Conservation (phyloP, 2,797 vertebrate genomes). For the Sebastes minor region DNA sequence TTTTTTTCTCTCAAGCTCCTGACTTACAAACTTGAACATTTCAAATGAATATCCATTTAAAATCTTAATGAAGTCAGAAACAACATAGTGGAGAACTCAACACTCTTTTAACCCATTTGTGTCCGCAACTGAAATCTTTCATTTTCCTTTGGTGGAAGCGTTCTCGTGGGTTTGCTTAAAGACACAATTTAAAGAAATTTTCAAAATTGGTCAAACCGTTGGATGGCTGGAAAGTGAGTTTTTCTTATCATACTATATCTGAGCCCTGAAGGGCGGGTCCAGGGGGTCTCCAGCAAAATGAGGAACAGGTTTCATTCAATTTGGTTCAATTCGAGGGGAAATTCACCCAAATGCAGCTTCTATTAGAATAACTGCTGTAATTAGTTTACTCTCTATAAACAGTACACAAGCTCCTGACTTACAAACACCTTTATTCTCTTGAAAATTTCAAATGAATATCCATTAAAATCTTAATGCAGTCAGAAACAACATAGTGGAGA, state of each 20-base stretch:
- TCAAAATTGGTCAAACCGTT: too few species aligned
- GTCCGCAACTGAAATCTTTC: too few species aligned
- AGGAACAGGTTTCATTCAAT: conserved; percentile 62
- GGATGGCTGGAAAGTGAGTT: too few species aligned
- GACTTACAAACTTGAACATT: neutral
- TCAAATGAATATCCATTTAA: neutral
- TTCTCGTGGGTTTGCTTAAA: too few species aligned
- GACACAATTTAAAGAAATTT: too few species aligned
- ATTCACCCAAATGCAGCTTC: conserved; percentile 22
- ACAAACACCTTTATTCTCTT: neutral
- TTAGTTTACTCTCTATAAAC: conserved; percentile 5
- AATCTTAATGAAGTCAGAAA: neutral
- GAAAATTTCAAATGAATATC: neutral
- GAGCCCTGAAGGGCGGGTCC: conserved; percentile 45
- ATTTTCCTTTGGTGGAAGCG: too few species aligned
- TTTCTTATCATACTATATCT: too few species aligned
- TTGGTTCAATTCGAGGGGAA: conserved; percentile 52
- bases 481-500: neutral
- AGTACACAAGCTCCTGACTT: neutral
- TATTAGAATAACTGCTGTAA: conserved; percentile 42
- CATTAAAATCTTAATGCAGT: neutral
- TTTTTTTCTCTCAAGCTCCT: neutral
- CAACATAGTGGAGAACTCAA: neutral
- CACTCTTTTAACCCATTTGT: neutral
- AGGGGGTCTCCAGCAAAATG: conserved; percentile 43